phyloP scores from a whole-genome alignment of 2,113 vertebrate genomes.

The Reinhardtius hippoglossoides region DNA sequence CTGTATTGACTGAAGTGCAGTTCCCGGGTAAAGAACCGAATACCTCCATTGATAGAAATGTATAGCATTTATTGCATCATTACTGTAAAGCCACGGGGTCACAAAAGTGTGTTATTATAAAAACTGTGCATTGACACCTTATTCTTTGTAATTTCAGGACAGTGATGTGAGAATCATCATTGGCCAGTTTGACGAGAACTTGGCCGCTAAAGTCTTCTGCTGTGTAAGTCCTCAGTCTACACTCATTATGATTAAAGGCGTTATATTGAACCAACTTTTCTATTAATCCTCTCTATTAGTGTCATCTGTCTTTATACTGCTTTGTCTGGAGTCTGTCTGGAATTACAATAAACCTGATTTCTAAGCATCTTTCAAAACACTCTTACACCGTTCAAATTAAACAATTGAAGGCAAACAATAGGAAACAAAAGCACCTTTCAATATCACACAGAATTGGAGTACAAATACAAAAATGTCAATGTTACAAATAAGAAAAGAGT shows the following conservation, averaged over 20 bases:
- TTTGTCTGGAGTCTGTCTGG: neutral
- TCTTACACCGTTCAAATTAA: too few species aligned
- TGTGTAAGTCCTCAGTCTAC: constrained; percentile 88
- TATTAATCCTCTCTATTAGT: neutral
- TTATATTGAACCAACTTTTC: neutral
- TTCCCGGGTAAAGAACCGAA: neutral
- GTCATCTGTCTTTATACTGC: neutral
- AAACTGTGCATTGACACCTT: neutral
- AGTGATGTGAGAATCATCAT: constrained; percentile 99
- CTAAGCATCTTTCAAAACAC: too few species aligned
- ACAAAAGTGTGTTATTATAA: neutral
- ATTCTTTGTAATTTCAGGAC: constrained; percentile 81
- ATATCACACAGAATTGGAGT: too few species aligned
- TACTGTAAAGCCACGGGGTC: neutral
- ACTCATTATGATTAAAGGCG: neutral
- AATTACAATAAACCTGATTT: too few species aligned
- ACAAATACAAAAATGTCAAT: too few species aligned
- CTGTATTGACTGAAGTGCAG: neutral
- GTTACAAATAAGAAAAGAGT: too few species aligned
- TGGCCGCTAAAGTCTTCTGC: constrained; percentile 98
- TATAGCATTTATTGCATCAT: neutral
- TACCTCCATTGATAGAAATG: neutral
- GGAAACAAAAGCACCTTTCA: too few species aligned
- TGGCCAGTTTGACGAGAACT: constrained; percentile 96
- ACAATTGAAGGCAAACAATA: too few species aligned